Percentiles rank a stretch among this genome's conserved stretches.
Evolutionary conservation across 23 tunicate genomes (phyloP).

Genomic region (Ascidia mentula): DNA sequence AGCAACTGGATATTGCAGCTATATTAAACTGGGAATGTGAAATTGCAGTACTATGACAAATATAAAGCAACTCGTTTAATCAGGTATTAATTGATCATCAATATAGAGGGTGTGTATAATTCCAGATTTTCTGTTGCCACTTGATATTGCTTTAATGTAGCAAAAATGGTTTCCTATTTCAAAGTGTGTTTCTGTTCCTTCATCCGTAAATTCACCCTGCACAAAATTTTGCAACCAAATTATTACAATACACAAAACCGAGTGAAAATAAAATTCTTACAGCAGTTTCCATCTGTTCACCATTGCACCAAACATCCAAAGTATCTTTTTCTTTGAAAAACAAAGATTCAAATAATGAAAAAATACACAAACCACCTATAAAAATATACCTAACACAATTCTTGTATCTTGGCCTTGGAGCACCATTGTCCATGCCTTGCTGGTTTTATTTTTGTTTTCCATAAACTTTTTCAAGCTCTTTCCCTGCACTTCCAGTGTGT

Average conservation of each 20-base stretch:
- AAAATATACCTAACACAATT: conserved; percentile 73
- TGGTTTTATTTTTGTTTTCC: conserved; percentile 83
- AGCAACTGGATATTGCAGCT: too few species aligned
- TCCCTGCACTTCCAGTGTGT: conserved; percentile 72
- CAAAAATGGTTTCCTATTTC: conserved; percentile 63
- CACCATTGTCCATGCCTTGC: conserved; percentile 71
- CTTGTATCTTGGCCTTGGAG: conserved; percentile 61
- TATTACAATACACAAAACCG: neutral
- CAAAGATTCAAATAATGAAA: neutral
- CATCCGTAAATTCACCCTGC: conserved; percentile 96
- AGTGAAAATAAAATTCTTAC: conserved; percentile 33
- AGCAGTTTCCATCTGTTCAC: conserved; percentile 88
- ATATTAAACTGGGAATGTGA: too few species aligned
- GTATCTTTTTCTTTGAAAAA: conserved; percentile 77
- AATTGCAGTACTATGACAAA: too few species aligned
- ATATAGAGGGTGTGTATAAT: conserved; percentile 70
- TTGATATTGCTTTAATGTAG: conserved; percentile 70
- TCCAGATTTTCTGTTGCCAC: conserved; percentile 83
- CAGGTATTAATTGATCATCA: conserved; percentile 57
- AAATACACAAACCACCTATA: neutral
- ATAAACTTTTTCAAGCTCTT: conserved; percentile 78
- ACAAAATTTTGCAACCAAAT: neutral
- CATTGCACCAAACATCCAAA: conserved; percentile 96
- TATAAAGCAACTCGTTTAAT: too few species aligned
- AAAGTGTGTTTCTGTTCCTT: conserved; percentile 92